Evolutionary conservation across 2,797 vertebrate species (phyloP).

Genomic region (Dendrocincla fuliginosa): DNA sequence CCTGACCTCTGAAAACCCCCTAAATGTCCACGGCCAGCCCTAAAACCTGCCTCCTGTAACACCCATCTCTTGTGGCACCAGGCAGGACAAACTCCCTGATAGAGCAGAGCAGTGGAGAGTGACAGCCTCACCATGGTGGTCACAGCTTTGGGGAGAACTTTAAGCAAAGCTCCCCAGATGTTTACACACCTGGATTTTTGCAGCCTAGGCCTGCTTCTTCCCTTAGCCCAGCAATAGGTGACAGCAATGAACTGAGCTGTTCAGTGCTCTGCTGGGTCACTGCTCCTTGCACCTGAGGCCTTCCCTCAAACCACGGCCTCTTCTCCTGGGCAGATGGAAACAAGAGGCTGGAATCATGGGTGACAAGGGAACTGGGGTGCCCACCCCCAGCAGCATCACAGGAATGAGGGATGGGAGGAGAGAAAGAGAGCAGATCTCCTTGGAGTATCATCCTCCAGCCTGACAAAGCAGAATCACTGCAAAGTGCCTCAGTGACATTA

Average conservation of each 20-base stretch:
- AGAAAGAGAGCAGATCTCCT: background rate
- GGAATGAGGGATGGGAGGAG: background rate
- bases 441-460: background rate
- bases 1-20: background rate
- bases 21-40: background rate
- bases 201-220: background rate
- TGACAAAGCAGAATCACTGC: background rate
- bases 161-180: background rate
- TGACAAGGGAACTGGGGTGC: background rate
- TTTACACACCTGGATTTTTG: background rate
- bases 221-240: background rate
- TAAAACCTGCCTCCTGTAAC: background rate
- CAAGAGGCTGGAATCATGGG: background rate
- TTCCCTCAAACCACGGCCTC: background rate
- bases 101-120: background rate
- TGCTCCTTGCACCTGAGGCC: background rate
- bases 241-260: background rate
- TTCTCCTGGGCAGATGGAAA: background rate
- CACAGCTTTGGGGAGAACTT: background rate
- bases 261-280: background rate
- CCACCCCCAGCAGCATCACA: fast-evolving
- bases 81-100: background rate
- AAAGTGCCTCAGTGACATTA: background rate
- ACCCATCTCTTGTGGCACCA: fast-evolving
- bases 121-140: background rate